Percentiles rank a stretch among this genome's conserved stretches.
Evolutionary conservation across 2,113 vertebrate genomes (phyloP).

Genomic region (Rhadina sibilatrix): DNA sequence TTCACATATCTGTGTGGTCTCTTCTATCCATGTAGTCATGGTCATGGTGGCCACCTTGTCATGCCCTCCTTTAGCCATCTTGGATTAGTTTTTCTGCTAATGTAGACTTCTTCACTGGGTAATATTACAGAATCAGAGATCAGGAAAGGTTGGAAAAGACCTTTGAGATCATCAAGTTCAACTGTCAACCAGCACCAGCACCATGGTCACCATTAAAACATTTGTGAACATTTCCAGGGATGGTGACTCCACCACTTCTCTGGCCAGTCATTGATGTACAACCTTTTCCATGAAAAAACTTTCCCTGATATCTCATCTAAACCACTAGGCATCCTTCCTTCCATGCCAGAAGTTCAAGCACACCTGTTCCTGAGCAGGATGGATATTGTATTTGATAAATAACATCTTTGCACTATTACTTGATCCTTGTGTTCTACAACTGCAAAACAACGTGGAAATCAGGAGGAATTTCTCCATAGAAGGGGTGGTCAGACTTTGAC

Average conservation of each 20-base stretch:
- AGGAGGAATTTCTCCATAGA: background rate
- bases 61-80: background rate
- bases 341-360: background rate
- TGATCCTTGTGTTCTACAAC: background rate
- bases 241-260: background rate
- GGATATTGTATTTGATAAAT: background rate
- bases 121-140: background rate
- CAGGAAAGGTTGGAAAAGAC: background rate
- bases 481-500: accelerated
- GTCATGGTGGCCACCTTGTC: background rate
- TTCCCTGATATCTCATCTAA: background rate
- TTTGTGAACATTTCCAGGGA: too few species aligned
- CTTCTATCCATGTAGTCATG: accelerated
- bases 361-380: background rate
- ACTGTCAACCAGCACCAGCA: background rate
- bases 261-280: background rate
- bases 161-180: background rate
- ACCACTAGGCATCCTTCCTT: background rate
- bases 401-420: background rate
- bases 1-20: background rate
- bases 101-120: background rate
- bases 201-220: background rate
- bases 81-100: background rate
- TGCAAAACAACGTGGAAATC: accelerated
- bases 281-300: background rate